Evolutionary conservation across 2,888 invertebrate genomes (phyloP).

Genomic region (Oligia strigilis): DNA sequence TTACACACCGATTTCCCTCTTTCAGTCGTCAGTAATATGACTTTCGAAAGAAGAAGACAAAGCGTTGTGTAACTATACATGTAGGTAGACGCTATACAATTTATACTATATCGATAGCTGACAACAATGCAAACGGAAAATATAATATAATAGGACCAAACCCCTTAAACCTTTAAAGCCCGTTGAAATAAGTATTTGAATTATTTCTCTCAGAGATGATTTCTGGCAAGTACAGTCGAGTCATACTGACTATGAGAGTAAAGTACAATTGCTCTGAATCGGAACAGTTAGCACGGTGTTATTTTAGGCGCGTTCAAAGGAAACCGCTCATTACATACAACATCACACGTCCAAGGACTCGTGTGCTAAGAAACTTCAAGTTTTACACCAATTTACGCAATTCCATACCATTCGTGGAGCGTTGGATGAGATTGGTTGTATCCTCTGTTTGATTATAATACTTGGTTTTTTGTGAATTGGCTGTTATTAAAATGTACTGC

Average conservation of each 20-base stretch:
- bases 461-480: slow-evolving; percentile 2
- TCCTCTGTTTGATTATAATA: slow-evolving; percentile 60
- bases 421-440: slow-evolving; percentile 63
- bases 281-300: slow-evolving; percentile 36
- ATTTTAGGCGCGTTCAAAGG: slow-evolving; percentile 71
- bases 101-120: too few species aligned
- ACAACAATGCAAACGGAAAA: too few species aligned
- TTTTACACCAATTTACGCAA: slow-evolving; percentile 63
- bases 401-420: slow-evolving; percentile 59
- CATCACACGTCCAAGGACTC: slow-evolving; percentile 72
- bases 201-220: not conserved
- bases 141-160: too few species aligned
- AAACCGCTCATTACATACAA: slow-evolving; percentile 77
- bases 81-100: too few species aligned
- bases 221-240: not conserved
- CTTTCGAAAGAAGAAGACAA: too few species aligned
- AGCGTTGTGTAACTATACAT: too few species aligned
- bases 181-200: not conserved
- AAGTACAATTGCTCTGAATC: slow-evolving; percentile 31
- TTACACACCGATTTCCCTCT: too few species aligned
- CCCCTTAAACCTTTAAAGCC: too few species aligned
- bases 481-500: not conserved
- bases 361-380: slow-evolving; percentile 57
- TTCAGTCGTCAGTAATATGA: too few species aligned
- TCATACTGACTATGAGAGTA: slow-evolving; percentile 6